Percentiles rank a stretch among this genome's conserved stretches.
Conservation (phyloP, 2,113 vertebrate genomes). For the Oenanthe oenanthe region DNA sequence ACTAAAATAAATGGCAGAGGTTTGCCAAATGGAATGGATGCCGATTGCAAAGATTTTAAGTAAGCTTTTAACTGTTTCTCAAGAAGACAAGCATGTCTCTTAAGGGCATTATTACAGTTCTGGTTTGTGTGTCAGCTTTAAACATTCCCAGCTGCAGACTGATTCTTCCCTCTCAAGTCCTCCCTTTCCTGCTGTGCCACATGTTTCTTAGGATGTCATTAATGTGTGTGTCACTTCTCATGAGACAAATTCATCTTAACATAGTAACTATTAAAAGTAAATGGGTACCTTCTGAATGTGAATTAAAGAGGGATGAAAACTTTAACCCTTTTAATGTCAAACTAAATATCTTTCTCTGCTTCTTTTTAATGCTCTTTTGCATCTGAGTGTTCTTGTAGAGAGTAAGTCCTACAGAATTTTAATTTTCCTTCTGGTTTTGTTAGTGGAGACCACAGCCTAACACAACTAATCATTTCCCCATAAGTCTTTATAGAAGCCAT, state of each 20-base stretch:
- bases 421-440: background rate
- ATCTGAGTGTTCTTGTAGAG: conserved; percentile 30
- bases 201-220: conserved; percentile 53
- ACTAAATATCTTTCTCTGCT: conserved; percentile 45
- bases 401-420: background rate
- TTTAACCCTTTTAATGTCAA: conserved; percentile 23
- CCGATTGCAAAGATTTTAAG: conserved; percentile 99
- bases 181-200: conserved; percentile 56
- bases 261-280: conserved; percentile 22
- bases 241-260: conserved; percentile 51
- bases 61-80: conserved; percentile 82
- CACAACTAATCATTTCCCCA: background rate
- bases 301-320: conserved; percentile 38
- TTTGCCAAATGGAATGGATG: conserved; percentile 96
- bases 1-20: conserved; percentile 93
- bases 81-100: conserved; percentile 67
- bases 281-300: background rate
- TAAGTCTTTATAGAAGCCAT: background rate
- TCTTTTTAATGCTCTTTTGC: conserved; percentile 17
- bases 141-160: conserved; percentile 44
- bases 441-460: background rate
- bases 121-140: conserved; percentile 66
- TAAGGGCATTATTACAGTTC: conserved; percentile 58
- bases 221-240: conserved; percentile 53
- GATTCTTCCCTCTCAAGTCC: conserved; percentile 23